A percentile compares a stretch with the other conserved stretches of the same genome.
Evolutionary conservation across 2,888 invertebrate genomes (phyloP).

Genomic region (Phyto melanocephala): DNA sequence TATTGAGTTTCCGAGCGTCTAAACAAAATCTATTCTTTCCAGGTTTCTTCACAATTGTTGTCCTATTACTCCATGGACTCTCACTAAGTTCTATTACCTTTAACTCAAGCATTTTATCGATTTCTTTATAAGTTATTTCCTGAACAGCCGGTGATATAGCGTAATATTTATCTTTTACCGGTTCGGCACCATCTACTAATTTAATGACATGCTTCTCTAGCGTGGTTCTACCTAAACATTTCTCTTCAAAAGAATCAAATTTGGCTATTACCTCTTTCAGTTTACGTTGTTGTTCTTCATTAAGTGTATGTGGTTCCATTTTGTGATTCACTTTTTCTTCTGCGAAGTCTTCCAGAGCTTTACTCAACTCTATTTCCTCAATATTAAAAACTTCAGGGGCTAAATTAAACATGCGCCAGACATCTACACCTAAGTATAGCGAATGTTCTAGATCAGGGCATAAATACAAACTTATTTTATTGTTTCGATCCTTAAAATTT

Average conservation of each 20-base stretch:
- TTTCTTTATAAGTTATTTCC: too few species aligned
- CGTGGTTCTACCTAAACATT: neutral
- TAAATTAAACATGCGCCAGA: neutral
- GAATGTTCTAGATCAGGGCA: neutral
- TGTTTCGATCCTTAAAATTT: neutral
- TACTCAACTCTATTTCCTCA: neutral
- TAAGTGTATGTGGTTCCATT: neutral
- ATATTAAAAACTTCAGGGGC: neutral
- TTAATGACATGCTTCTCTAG: neutral
- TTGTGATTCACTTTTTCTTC: neutral
- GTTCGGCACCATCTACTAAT: neutral
- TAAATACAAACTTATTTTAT: neutral
- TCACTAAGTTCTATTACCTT: too few species aligned
- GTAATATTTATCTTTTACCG: too few species aligned
- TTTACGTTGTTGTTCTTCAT: neutral
- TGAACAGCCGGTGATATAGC: too few species aligned
- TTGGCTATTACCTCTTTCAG: neutral
- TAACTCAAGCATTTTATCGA: too few species aligned
- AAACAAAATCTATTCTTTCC: constrained; percentile 4
- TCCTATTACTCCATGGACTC: neutral
- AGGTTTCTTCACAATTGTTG: neutral
- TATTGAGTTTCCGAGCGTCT: too few species aligned
- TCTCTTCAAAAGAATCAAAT: neutral
- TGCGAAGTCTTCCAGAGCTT: neutral
- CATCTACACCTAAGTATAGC: constrained; percentile 6